Percentiles rank a stretch among this genome's conserved stretches.
Evolutionary conservation across 2,113 vertebrate genomes (phyloP).

Genomic region (Anser cygnoides): DNA sequence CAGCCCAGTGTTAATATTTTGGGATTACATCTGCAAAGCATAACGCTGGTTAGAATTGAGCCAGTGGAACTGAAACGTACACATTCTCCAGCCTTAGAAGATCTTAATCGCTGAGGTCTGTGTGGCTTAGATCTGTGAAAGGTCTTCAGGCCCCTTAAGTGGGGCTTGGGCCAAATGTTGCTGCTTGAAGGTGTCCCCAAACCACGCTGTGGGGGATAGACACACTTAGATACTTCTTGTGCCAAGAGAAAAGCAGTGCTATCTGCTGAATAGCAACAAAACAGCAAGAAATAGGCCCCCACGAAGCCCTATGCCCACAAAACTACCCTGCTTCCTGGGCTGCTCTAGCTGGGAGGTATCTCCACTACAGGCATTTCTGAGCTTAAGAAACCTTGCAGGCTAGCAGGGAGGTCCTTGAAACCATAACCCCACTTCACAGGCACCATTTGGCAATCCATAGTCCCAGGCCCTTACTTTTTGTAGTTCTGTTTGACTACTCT

Average conservation of each 20-base stretch:
- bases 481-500: background rate
- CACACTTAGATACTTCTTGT: background rate
- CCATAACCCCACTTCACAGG: background rate
- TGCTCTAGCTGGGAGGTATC: background rate
- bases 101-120: background rate
- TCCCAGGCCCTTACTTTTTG: background rate
- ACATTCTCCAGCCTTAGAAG: background rate
- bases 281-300: background rate
- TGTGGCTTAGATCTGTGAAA: background rate
- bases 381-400: background rate
- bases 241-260: background rate
- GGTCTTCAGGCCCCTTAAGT: background rate
- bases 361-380: background rate
- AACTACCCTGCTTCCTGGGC: background rate
- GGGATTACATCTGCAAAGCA: background rate
- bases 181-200: background rate
- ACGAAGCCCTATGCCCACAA: rapidly evolving
- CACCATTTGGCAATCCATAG: background rate
- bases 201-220: background rate
- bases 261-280: background rate
- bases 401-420: background rate
- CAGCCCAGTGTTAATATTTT: background rate
- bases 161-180: background rate
- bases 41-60: background rate
- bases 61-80: background rate